Conservation (phyloP, 2,888 invertebrate genomes). For the Eupithecia vulgata region DNA sequence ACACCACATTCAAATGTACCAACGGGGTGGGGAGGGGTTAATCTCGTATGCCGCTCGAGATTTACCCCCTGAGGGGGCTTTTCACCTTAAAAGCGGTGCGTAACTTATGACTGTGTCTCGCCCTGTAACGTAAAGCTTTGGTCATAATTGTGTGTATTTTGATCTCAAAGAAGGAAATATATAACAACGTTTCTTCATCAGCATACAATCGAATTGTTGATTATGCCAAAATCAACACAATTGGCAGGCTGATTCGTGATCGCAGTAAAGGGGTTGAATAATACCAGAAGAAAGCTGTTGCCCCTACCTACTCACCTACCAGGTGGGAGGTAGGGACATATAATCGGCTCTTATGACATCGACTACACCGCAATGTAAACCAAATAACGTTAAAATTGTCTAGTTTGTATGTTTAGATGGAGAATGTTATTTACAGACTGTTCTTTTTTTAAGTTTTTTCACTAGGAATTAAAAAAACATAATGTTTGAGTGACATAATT, state of each 20-base stretch:
- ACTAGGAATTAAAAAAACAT: background rate
- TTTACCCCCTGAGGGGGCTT: conserved; percentile 37
- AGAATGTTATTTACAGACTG: no score
- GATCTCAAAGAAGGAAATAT: background rate
- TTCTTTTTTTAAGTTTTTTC: no score
- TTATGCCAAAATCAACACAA: no score
- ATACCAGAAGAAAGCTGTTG: background rate
- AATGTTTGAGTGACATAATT: background rate
- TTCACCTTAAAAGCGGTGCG: conserved; percentile 51
- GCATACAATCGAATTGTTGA: background rate
- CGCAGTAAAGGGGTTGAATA: background rate
- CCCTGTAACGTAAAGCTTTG: conserved; percentile 19
- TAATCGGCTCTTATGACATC: background rate
- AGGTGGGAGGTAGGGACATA: background rate
- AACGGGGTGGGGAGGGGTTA: conserved; percentile 42
- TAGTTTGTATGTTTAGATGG: background rate
- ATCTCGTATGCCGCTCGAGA: conserved; percentile 46
- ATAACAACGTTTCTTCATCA: background rate
- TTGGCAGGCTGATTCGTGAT: background rate
- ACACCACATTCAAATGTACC: conserved; percentile 78
- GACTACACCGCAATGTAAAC: background rate
- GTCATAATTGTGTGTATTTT: background rate
- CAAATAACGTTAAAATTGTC: background rate
- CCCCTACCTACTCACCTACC: no score
- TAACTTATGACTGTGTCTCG: conserved; percentile 47